Evolutionary conservation across 2,113 vertebrate genomes (phyloP).

Genomic region (Takifugu bimaculatus): DNA sequence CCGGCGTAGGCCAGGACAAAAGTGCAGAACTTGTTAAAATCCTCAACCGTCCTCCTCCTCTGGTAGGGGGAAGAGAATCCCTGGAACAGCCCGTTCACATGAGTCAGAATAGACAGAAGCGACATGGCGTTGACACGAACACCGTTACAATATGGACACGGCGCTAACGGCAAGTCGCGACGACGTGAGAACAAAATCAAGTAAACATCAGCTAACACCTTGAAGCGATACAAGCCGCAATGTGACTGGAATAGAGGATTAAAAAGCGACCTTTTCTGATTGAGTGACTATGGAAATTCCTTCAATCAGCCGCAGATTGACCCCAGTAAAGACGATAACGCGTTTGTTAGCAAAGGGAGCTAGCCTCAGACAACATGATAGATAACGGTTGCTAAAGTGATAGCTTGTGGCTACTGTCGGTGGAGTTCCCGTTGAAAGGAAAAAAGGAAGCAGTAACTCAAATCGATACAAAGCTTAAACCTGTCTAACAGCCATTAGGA

Average conservation of each 20-base stretch:
- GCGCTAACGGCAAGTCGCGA: background rate
- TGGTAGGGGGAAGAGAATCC: slow-evolving; percentile 82
- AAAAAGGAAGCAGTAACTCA: background rate
- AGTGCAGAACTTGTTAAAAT: slow-evolving; percentile 99
- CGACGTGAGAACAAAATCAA: background rate
- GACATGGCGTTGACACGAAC: slow-evolving; percentile 35
- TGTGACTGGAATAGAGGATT: too few relatives aligned
- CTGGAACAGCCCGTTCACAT: slow-evolving; percentile 59
- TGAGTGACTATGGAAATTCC: background rate
- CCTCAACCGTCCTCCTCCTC: slow-evolving; percentile 89
- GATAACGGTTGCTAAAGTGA: background rate
- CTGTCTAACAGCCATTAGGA: too few relatives aligned
- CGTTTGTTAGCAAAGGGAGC: background rate
- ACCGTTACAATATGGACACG: slow-evolving; percentile 10
- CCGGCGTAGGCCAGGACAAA: slow-evolving; percentile 96
- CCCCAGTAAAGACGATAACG: background rate
- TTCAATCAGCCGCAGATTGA: slow-evolving; percentile 29
- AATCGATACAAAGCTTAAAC: background rate
- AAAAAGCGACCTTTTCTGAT: background rate
- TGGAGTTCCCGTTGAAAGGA: slow-evolving; percentile 9
- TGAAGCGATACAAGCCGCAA: too few relatives aligned
- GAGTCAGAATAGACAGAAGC: background rate
- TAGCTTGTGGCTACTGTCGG: background rate
- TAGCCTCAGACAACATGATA: background rate
- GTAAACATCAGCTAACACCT: too few relatives aligned